Conservation (phyloP, 1,140 invertebrate genomes). For the Zaprionus taronus region DNA sequence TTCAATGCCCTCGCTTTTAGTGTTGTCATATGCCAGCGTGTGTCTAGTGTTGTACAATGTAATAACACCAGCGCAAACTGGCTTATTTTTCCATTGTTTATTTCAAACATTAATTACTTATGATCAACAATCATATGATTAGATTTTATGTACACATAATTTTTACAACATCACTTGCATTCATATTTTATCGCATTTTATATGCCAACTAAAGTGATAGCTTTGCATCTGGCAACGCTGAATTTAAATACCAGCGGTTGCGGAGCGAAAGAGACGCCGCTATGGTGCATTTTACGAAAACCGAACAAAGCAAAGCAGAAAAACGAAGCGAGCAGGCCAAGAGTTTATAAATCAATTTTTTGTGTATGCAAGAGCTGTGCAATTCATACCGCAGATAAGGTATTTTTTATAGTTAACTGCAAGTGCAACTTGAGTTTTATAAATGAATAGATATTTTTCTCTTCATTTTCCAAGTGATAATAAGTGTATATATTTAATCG, state of each 20-base stretch:
- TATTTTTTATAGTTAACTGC: constrained; percentile 35
- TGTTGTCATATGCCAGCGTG: constrained; percentile 55
- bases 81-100: constrained; percentile 15
- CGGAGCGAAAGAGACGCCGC: constrained; percentile 57
- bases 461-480: constrained; percentile 5
- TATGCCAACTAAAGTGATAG: not conserved
- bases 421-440: constrained; percentile 28
- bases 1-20: constrained; percentile 72
- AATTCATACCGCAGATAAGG: constrained; percentile 64
- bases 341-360: constrained; percentile 83
- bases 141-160: not conserved
- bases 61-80: not conserved
- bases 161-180: not conserved
- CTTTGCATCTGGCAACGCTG: constrained; percentile 58
- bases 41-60: constrained; percentile 49
- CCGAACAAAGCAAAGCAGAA: constrained; percentile 72
- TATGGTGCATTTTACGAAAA: constrained; percentile 53
- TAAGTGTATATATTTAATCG: constrained; percentile 15
- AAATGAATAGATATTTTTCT: constrained; percentile 4
- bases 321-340: constrained; percentile 72
- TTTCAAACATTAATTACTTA: not conserved
- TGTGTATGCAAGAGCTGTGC: constrained; percentile 78
- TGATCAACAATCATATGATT: not conserved
- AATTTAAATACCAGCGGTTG: constrained; percentile 19
- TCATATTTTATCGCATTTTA: not conserved